These are phyloP conservation scores for Trachelus stipa DNA, from an alignment of 2,888 invertebrate genomes.

Conservation along the genomic window DNA sequence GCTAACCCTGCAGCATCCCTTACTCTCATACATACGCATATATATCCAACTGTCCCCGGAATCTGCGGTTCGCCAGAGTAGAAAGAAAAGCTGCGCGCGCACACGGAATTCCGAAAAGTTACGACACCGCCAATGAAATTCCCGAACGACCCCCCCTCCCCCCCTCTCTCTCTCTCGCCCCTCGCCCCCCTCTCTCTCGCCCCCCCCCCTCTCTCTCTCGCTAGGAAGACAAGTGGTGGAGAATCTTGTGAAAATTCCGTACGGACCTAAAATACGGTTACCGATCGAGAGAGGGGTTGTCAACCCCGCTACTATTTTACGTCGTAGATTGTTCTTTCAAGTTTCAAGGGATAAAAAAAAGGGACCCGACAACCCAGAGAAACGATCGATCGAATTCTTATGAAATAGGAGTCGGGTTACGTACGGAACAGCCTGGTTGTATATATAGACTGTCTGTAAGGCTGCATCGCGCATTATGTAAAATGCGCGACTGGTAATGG, in stretches of 20 bases:
- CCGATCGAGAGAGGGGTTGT: slow-evolving; percentile 2
- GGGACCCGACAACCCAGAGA: too few species aligned
- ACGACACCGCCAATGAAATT: slow-evolving; percentile 46
- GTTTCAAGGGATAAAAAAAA: not conserved
- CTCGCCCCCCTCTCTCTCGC: not conserved
- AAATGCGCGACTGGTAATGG: slow-evolving; percentile 32
- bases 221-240: not conserved
- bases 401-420: too few species aligned
- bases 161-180: not conserved
- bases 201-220: not conserved
- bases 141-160: not conserved
- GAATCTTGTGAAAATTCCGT: slow-evolving; percentile 34
- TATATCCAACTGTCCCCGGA: too few species aligned
- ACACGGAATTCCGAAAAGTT: slow-evolving; percentile 42
- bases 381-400: too few species aligned
- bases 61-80: not conserved
- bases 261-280: slow-evolving; percentile 40
- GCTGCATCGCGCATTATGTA: slow-evolving; percentile 28
- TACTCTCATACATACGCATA: too few species aligned
- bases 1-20: too few species aligned
- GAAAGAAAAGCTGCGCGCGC: slow-evolving; percentile 5
- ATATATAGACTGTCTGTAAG: not conserved
- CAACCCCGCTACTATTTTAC: not conserved
- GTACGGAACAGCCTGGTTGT: too few species aligned
- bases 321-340: not conserved